Evolutionary conservation across 2,888 invertebrate genomes (phyloP).

Genomic region (Neoitamus cyanurus): DNA sequence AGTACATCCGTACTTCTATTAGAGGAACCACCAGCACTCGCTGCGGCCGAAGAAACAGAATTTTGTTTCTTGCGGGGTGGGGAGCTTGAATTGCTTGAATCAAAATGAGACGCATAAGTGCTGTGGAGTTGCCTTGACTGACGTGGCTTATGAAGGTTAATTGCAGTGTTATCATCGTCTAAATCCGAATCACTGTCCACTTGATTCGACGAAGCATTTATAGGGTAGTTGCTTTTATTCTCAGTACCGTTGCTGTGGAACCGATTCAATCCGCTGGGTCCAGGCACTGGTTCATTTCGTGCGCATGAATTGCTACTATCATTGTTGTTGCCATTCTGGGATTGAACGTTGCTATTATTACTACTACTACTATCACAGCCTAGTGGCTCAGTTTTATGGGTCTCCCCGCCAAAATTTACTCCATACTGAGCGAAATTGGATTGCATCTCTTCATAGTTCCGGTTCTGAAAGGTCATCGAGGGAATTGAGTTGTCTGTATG

Average conservation of each 20-base stretch:
- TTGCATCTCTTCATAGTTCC: background rate
- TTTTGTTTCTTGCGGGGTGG: conserved; percentile 15
- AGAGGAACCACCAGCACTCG: background rate
- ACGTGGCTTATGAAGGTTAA: conserved; percentile 32
- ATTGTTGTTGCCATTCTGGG: background rate
- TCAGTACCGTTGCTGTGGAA: conserved; percentile 8
- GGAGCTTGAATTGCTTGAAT: background rate
- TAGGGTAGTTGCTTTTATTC: background rate
- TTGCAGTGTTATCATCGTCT: conserved; percentile 48
- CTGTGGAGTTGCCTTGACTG: background rate
- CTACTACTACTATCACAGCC: conserved; percentile 36
- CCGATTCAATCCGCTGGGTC: conserved; percentile 53
- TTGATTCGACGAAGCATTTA: conserved; percentile 7
- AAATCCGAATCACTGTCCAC: conserved; percentile 50
- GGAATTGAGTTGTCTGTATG: background rate
- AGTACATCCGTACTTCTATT: conserved; percentile 65
- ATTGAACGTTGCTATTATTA: background rate
- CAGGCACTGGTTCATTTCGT: conserved; percentile 50
- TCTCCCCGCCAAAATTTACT: background rate
- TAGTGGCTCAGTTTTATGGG: conserved; percentile 10
- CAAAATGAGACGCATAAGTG: conserved; percentile 8
- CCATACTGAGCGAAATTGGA: background rate
- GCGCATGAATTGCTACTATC: background rate
- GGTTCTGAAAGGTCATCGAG: conserved; percentile 30
- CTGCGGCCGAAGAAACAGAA: background rate